These are phyloP conservation scores for Pseudocheirus occidentalis DNA, from an alignment of 2,797 vertebrate genomes.

Conservation along the genomic window DNA sequence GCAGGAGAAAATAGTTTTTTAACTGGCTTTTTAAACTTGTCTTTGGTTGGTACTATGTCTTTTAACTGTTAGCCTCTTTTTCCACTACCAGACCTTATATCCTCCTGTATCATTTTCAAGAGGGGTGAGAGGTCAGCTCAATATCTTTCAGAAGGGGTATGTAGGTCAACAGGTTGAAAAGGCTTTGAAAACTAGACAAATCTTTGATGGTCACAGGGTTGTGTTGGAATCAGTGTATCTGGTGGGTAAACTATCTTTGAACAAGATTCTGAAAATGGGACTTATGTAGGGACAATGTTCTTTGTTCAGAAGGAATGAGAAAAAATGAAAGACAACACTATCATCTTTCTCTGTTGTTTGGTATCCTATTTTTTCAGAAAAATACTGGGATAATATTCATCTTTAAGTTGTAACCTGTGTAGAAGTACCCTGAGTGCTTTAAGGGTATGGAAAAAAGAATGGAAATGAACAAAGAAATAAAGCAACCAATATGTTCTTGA, in stretches of 20 bases:
- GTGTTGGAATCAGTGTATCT: slow-evolving; percentile 59
- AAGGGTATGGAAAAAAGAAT: slow-evolving; percentile 62
- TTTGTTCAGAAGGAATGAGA: slow-evolving; percentile 78
- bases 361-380: slow-evolving; percentile 69
- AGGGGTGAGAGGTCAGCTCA: slow-evolving; percentile 72
- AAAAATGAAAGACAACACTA: slow-evolving; percentile 70
- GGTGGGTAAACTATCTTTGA: slow-evolving; percentile 77
- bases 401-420: slow-evolving; percentile 57
- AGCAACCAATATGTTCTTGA: slow-evolving; percentile 76
- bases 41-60: slow-evolving; percentile 70
- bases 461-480: slow-evolving; percentile 74
- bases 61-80: slow-evolving; percentile 51
- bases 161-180: slow-evolving; percentile 80
- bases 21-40: slow-evolving; percentile 59
- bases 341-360: slow-evolving; percentile 65
- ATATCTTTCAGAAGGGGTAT: slow-evolving; percentile 76
- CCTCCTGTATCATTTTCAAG: slow-evolving; percentile 78
- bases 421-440: slow-evolving; percentile 62
- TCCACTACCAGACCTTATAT: slow-evolving; percentile 72
- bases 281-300: slow-evolving; percentile 77
- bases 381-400: slow-evolving; percentile 70
- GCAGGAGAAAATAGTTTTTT: slow-evolving; percentile 67
- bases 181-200: slow-evolving; percentile 79
- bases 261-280: slow-evolving; percentile 76
- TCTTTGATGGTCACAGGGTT: slow-evolving; percentile 73